Base-by-base conservation (phyloP, 2,888 invertebrate species). In the Synergus japonicus region DNA sequence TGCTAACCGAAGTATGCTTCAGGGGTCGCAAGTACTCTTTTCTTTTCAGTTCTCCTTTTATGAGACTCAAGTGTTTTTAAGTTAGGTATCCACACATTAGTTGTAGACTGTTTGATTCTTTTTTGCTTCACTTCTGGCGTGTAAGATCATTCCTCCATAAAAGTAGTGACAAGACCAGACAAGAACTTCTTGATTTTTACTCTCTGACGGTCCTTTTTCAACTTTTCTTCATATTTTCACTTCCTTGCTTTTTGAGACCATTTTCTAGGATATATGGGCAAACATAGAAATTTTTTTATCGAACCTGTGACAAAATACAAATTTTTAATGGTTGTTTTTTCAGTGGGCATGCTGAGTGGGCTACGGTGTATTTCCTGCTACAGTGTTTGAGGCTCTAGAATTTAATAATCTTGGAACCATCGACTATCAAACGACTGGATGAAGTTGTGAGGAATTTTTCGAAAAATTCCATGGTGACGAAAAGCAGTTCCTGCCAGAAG, bases 401-500 rank as follows among this genome's bases (percentile, higher is more conserved):
- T 37, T 4, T 37, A n/a, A 54, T 54, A n/a, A n/a, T n/a, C 9
- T 9, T 9, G 9, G 8, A 8, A 54, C 15, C 8, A 54, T 3
- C 9, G 8, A 18, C n/a, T n/a, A 5, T 8, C 2, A n/a, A n/a
- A n/a, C n/a, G 3, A 54, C 9, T 54, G 2, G n/a, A n/a, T 54
- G 54, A n/a, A 54, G 54, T 54, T 8, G n/a, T 60, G 12, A 22
- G 22, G 12, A 64, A 67, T 54, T 60, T 64, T 76, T 60, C 10
- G 9, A 2, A 63, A 63, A 76, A 76, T 18, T 76, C 5, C 7
- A 37, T 5, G 41, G 29, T 58, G 76, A 76, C 63, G 13, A 44
- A 43, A 63, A 76, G 22, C 29, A 76, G 76, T 78, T 63, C 46
- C 78, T 82, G 79, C 79, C 78, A 49, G 81, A 76, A 66, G 80